Evolutionary conservation across 2,113 vertebrate genomes (phyloP).

Genomic region (human (Homo sapiens)): DNA sequence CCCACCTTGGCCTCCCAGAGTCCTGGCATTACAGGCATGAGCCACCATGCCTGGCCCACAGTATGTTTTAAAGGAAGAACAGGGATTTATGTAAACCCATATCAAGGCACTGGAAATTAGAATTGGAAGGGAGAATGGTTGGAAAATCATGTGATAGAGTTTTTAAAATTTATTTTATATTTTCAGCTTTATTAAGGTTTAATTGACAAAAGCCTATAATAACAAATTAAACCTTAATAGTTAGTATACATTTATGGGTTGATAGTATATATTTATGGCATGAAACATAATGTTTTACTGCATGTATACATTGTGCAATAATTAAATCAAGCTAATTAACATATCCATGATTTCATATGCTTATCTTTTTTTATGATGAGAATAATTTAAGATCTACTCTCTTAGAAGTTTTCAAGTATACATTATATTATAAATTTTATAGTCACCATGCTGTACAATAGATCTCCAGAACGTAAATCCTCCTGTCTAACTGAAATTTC

Average conservation of each 20-base stretch:
- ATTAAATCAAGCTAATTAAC: background rate
- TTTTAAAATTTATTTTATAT: background rate
- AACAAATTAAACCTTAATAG: too few relatives aligned
- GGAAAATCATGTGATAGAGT: background rate
- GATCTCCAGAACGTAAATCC: background rate
- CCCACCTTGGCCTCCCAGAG: too few relatives aligned
- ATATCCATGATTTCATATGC: background rate
- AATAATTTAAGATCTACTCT: background rate
- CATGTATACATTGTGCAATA: background rate
- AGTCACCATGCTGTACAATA: background rate
- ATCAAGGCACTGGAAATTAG: background rate
- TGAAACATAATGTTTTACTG: background rate
- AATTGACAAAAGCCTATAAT: background rate
- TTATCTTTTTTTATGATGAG: background rate
- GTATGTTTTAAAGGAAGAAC: too few relatives aligned
- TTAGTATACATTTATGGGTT: too few relatives aligned
- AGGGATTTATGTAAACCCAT: too few relatives aligned
- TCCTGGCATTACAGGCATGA: too few relatives aligned
- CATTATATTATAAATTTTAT: background rate
- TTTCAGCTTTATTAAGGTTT: background rate
- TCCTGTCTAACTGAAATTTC: background rate
- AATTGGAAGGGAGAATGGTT: background rate
- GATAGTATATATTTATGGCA: background rate
- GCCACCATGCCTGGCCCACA: accelerated
- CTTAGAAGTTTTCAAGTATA: background rate